A percentile compares a stretch with the other conserved stretches of the same genome.
Conservation (phyloP, 1,140 invertebrate genomes). For the Papilio helenus region DNA sequence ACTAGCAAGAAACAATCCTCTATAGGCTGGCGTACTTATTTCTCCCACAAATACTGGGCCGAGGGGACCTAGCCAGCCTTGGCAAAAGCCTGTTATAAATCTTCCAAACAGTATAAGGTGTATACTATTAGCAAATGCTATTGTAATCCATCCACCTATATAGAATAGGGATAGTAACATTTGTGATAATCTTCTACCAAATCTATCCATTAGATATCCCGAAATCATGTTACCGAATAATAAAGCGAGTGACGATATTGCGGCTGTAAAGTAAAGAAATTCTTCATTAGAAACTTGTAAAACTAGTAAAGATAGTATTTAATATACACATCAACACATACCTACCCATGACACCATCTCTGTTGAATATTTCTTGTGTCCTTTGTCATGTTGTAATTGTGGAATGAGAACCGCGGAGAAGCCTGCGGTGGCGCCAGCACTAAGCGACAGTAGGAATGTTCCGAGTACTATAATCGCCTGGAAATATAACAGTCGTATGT, state of each 20-base stretch:
- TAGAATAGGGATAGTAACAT: slow-evolving; percentile 84
- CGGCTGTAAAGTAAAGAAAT: slow-evolving; percentile 74
- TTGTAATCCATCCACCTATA: slow-evolving; percentile 86
- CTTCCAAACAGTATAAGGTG: slow-evolving; percentile 85
- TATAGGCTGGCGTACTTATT: slow-evolving; percentile 82
- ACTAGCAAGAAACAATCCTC: slow-evolving; percentile 84
- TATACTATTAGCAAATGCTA: slow-evolving; percentile 82
- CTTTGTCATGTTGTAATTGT: slow-evolving; percentile 78
- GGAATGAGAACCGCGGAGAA: slow-evolving; percentile 86
- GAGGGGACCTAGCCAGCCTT: slow-evolving; percentile 82
- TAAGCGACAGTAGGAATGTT: slow-evolving; percentile 72
- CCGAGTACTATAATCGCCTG: slow-evolving; percentile 68
- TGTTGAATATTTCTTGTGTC: slow-evolving; percentile 58
- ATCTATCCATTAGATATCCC: slow-evolving; percentile 85
- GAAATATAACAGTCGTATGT: slow-evolving; percentile 43
- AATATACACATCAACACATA: slow-evolving; percentile 52
- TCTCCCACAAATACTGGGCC: slow-evolving; percentile 84
- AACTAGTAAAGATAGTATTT: slow-evolving; percentile 30
- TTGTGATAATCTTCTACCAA: slow-evolving; percentile 86
- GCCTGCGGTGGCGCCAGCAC: slow-evolving; percentile 84
- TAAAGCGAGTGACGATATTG: slow-evolving; percentile 84
- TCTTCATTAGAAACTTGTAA: slow-evolving; percentile 31
- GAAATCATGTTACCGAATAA: slow-evolving; percentile 84
- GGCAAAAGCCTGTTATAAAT: slow-evolving; percentile 86
- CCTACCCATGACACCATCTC: slow-evolving; percentile 77